These are phyloP conservation scores for Ganaspis sp. DNA, from an alignment of 1,140 invertebrate genomes.

Conservation along the genomic window DNA sequence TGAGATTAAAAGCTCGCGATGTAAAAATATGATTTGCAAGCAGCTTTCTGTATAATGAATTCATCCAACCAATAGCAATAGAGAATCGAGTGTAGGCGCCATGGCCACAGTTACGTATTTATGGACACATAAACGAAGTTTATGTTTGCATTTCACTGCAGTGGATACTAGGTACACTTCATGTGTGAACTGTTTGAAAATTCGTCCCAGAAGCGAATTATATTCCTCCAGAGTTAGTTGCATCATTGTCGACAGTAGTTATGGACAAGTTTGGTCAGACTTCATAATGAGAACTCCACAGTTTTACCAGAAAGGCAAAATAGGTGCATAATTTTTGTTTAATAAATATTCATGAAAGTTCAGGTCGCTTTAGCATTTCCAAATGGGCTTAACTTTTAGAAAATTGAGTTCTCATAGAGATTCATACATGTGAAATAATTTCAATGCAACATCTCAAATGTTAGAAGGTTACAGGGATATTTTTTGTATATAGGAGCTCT, in stretches of 20 bases:
- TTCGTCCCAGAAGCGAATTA: not conserved
- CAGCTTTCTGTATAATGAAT: not conserved
- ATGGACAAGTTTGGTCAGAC: constrained; percentile 13
- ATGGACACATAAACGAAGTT: constrained; percentile 7
- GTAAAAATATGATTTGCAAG: constrained; percentile 13
- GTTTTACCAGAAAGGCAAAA: not conserved
- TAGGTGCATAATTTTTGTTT: not conserved
- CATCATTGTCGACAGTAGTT: constrained; percentile 9
- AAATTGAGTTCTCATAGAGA: not conserved
- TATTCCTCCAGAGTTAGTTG: not conserved
- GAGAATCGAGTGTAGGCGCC: constrained; percentile 10
- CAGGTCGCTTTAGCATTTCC: not conserved
- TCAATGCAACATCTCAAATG: no score
- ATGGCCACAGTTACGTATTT: not conserved
- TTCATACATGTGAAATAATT: no score
- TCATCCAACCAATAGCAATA: not conserved
- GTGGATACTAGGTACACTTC: not conserved
- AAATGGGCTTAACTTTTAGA: not conserved
- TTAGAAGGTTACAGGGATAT: no score
- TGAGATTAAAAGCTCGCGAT: not conserved
- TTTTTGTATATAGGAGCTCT: no score
- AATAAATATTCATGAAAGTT: not conserved
- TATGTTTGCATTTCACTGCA: constrained; percentile 27
- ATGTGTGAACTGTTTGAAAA: constrained; percentile 16
- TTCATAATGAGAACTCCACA: constrained; percentile 1